Conservation (phyloP, 2,888 invertebrate species). For the Argyresthia albistria region DNA sequence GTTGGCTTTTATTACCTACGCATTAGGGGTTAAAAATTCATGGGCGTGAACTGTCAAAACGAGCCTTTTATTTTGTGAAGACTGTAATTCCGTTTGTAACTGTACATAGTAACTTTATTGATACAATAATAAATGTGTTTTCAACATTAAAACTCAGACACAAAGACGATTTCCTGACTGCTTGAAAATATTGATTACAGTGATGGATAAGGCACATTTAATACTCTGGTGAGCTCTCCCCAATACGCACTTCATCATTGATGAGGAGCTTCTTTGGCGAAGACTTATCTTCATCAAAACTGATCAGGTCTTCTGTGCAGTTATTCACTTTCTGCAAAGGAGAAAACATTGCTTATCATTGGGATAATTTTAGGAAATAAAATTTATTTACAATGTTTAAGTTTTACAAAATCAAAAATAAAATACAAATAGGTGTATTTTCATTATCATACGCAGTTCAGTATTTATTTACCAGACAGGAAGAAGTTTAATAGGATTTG, state of each 20-base stretch:
- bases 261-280: conserved; percentile 16
- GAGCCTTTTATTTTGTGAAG: no score
- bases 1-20: no score
- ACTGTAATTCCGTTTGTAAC: no score
- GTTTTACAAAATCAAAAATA: background rate
- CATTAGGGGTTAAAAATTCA: no score
- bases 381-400: background rate
- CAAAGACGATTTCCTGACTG: conserved; percentile 24
- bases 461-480: background rate
- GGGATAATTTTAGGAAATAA: background rate
- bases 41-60: no score
- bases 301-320: conserved; percentile 46
- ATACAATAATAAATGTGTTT: no score
- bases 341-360: conserved; percentile 1
- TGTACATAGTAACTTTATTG: no score
- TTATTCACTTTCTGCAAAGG: conserved; percentile 44
- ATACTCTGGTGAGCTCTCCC: conserved; percentile 60
- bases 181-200: conserved; percentile 16
- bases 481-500: background rate
- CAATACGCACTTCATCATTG: conserved; percentile 40
- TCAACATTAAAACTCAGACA: no score
- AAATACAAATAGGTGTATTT: background rate
- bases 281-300: conserved; percentile 38
- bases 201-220: conserved; percentile 18
- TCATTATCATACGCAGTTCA: background rate